Conservation (phyloP, 1,140 invertebrate genomes). For the Drosophila asahinai region DNA sequence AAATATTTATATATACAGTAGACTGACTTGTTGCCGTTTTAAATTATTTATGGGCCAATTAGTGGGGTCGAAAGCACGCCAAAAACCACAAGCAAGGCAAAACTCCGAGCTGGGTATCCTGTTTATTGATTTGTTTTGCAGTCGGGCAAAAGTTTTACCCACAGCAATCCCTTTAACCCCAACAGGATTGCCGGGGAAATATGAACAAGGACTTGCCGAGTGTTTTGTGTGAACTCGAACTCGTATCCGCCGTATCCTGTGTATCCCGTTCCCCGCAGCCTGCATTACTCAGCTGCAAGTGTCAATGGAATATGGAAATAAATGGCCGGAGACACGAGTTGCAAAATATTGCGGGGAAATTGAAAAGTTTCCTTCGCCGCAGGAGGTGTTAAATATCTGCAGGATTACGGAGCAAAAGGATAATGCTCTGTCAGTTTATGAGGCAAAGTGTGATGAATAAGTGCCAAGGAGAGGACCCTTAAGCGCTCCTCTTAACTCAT, state of each 20-base stretch:
- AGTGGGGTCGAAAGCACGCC: constrained; percentile 46
- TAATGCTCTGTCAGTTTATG: constrained; percentile 14
- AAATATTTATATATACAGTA: constrained; percentile 31
- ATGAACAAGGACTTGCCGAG: constrained; percentile 24
- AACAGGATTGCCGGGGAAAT: constrained; percentile 23
- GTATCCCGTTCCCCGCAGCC: neutral
- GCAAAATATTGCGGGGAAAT: constrained; percentile 19
- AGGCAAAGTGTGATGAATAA: constrained; percentile 11
- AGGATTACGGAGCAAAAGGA: constrained; percentile 20
- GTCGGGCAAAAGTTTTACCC: constrained; percentile 35
- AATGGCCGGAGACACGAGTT: constrained; percentile 51
- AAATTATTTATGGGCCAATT: constrained; percentile 79
- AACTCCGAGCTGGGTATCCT: constrained; percentile 13
- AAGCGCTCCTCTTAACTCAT: constrained; percentile 30
- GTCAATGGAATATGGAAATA: constrained; percentile 74
- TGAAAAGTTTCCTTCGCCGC: constrained; percentile 14
- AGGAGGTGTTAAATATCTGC: constrained; percentile 37
- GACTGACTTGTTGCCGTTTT: constrained; percentile 63
- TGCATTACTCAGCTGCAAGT: constrained; percentile 43
- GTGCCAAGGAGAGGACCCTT: constrained; percentile 1
- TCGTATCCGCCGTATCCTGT: constrained; percentile 16
- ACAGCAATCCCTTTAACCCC: constrained; percentile 26
- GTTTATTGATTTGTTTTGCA: constrained; percentile 50
- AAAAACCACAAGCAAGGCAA: constrained; percentile 14
- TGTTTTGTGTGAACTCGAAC: constrained; percentile 28